Evolutionary conservation across 1,140 invertebrate species (phyloP).

Genomic region (Aphelenchoides avenae): DNA sequence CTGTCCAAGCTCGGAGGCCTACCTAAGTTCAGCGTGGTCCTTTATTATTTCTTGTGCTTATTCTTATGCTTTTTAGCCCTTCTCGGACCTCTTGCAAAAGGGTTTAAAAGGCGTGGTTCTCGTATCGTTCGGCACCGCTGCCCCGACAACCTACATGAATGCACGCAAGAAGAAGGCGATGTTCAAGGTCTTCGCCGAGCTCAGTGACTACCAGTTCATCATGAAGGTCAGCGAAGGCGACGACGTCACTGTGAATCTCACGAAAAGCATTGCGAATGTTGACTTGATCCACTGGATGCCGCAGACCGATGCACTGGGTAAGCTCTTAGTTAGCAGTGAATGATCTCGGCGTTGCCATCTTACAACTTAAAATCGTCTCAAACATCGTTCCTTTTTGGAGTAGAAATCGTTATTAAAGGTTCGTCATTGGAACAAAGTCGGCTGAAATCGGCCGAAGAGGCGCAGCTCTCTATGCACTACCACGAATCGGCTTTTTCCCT

Average conservation of each 20-base stretch:
- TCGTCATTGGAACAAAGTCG: not conserved
- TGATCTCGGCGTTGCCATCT: conserved; percentile 6
- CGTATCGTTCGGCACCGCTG: conserved; percentile 28
- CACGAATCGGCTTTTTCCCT: not conserved
- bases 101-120: conserved; percentile 26
- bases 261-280: conserved; percentile 19
- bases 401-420: not conserved
- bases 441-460: not conserved
- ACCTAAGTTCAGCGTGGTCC: no score
- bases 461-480: not conserved
- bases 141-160: conserved; percentile 21
- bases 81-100: conserved; percentile 21
- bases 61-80: not conserved
- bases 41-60: not conserved
- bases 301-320: conserved; percentile 33
- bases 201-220: conserved; percentile 39
- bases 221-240: conserved; percentile 33
- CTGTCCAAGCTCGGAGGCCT: conserved; percentile 4
- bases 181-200: conserved; percentile 30
- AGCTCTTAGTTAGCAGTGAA: conserved; percentile 6
- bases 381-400: not conserved
- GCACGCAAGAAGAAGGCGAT: conserved; percentile 16
- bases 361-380: conserved; percentile 5
- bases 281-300: conserved; percentile 35
- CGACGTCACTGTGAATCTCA: conserved; percentile 19